Base-by-base conservation (phyloP, 1,140 invertebrate genomes). In the Alviniconcha marisindica region DNA sequence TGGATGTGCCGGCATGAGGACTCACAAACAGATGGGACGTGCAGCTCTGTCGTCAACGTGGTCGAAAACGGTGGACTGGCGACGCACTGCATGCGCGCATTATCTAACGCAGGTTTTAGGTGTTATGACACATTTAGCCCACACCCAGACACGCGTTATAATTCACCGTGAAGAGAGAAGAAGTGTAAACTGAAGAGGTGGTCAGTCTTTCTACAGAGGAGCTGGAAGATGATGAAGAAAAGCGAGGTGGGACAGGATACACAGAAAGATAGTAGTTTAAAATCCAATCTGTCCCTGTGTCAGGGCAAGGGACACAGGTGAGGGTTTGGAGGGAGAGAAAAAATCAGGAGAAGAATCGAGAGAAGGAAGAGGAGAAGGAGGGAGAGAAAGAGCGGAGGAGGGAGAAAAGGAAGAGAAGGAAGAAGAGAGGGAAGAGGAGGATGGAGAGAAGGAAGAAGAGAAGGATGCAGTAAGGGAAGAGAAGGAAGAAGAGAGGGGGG, bases 171-270 rank as follows among this genome's bases (percentile, higher is more conserved):
- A 14, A n/a, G 33, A n/a, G 33, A 28, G 66, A 28, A 28, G 66
- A 28, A 28, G 66, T 7, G n/a, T 12, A 69, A 14, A n/a, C 7
- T 31, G n/a, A 69, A 10, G 66, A 14, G 10, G n/a, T 14, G 33
- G n/a, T 12, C 7, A 36, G n/a, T 14, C 12, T 7, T 12, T 10
- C 7, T 12, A n/a, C 14, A 69, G n/a, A 69, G n/a, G 10, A 69
- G 10, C 7, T 10, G 33, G 66, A 69, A 69, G 66, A 69, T 12
- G n/a, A 10, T 12, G 66, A 36, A 28, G 66, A 69, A 69, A 36
- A 69, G n/a, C 66, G n/a, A 69, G 66, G n/a, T 14, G n/a, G 66
- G n/a, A 69, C 33, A 69, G n/a, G 33, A n/a, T 69, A 69, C n/a
- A 36, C 10, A 31, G 66, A 69, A 31, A 28, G 33, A 69, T 14